Evolutionary conservation across 1,140 invertebrate genomes (phyloP).

Genomic region (Zaprionus taronus): DNA sequence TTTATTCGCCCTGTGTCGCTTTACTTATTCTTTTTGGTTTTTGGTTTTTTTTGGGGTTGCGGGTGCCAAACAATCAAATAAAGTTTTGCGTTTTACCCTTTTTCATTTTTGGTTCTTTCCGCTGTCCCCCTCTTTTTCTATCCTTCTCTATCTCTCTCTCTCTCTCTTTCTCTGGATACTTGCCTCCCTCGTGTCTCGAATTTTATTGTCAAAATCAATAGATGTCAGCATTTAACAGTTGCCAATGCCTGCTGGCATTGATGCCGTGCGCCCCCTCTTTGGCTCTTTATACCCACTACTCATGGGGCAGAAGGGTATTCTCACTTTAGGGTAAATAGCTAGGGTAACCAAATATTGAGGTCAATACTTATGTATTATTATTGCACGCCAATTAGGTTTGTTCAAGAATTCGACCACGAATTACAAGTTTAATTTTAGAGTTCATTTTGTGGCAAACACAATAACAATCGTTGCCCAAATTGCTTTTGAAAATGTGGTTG

Average conservation of each 20-base stretch:
- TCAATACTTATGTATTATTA: too few species aligned
- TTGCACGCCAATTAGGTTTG: too few species aligned
- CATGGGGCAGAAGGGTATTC: too few species aligned
- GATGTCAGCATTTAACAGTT: constrained; percentile 76
- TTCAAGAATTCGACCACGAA: too few species aligned
- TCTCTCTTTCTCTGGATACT: background rate
- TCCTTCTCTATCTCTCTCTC: background rate
- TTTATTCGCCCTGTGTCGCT: background rate
- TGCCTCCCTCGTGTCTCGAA: constrained; percentile 20
- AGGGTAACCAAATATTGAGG: too few species aligned
- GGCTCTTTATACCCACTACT: too few species aligned
- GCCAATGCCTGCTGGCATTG: constrained; percentile 47
- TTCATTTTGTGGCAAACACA: too few species aligned
- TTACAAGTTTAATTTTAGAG: too few species aligned
- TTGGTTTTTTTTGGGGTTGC: constrained; percentile 19
- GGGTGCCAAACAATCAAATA: constrained; percentile 69
- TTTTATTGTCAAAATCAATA: constrained; percentile 75
- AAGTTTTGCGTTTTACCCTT: constrained; percentile 58
- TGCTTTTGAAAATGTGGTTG: too few species aligned
- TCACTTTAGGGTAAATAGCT: too few species aligned
- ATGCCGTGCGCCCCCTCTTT: background rate
- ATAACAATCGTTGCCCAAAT: too few species aligned
- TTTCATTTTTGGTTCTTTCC: constrained; percentile 5
- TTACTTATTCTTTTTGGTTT: background rate
- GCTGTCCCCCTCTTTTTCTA: background rate